Percentiles rank a stretch among this genome's conserved stretches.
phyloP scores from a whole-genome alignment of 2,113 vertebrate genomes.

The Ailuropoda melanoleuca region DNA sequence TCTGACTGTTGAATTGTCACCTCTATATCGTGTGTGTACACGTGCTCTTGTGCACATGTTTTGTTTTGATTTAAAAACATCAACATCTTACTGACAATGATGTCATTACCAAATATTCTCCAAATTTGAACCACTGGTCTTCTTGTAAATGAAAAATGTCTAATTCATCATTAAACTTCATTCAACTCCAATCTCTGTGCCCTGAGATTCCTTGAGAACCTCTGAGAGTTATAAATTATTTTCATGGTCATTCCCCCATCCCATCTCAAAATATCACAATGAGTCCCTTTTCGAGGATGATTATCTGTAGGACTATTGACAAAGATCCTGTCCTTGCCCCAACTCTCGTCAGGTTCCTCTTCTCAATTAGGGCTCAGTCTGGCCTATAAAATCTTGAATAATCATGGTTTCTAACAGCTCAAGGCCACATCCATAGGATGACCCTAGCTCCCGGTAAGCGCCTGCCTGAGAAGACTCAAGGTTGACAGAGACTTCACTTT shows the following conservation, averaged over 20 bases:
- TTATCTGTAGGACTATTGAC: not conserved
- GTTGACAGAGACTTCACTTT: not conserved
- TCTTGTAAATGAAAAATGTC: not conserved
- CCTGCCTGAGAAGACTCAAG: not conserved
- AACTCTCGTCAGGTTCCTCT: not conserved
- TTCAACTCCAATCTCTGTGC: not conserved
- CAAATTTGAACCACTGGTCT: not conserved
- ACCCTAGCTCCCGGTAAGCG: not conserved
- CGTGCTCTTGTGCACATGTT: not conserved
- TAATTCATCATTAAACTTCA: not conserved
- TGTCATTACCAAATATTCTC: not conserved
- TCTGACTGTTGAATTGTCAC: not conserved
- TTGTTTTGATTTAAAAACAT: not conserved
- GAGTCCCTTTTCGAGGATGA: not conserved
- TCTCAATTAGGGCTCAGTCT: not conserved
- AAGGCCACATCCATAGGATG: not conserved
- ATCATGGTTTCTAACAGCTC: not conserved
- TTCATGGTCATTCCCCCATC: not conserved
- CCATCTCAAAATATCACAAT: not conserved
- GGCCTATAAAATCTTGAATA: not conserved
- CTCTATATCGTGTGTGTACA: fast-evolving
- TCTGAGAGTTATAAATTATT: not conserved
- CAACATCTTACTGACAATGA: not conserved
- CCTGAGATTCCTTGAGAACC: not conserved
- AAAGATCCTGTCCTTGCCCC: not conserved